Percentiles rank a stretch among this genome's conserved stretches.
These are phyloP conservation scores for Cacoxenus indagator DNA, from an alignment of 2,888 invertebrate genomes.

Conservation along the genomic window DNA sequence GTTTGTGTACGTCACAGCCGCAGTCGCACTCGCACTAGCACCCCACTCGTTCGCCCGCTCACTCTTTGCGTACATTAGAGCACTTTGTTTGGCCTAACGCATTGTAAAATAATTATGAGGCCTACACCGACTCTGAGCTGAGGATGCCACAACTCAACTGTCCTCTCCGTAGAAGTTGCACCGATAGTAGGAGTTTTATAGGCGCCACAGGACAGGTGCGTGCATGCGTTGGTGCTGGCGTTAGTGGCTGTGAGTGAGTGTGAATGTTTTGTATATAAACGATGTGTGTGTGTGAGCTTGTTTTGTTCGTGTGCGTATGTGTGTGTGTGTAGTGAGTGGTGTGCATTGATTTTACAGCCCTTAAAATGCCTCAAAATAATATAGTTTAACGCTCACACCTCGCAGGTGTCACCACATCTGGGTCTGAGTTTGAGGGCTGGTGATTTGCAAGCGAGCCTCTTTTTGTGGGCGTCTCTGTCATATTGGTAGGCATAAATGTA, in stretches of 20 bases:
- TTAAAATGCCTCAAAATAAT: conserved; percentile 18
- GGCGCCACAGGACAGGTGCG: background rate
- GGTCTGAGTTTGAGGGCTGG: background rate
- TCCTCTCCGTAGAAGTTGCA: background rate
- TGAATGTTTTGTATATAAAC: background rate
- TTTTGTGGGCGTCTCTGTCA: background rate
- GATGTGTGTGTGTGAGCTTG: background rate
- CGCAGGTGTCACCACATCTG: background rate
- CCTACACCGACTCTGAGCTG: background rate
- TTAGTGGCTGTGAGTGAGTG: background rate
- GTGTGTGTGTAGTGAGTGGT: background rate
- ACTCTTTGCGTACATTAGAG: background rate
- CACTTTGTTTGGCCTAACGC: conserved; percentile 17
- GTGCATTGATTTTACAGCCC: conserved; percentile 19
- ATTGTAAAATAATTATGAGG: conserved; percentile 25
- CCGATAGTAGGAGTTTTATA: background rate
- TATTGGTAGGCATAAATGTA: background rate
- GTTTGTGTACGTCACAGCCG: background rate
- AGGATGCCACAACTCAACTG: background rate
- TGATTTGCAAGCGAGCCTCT: background rate
- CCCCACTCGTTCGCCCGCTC: background rate
- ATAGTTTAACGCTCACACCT: conserved; percentile 20
- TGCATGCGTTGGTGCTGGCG: background rate
- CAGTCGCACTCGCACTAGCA: background rate
- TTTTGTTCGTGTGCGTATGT: background rate